Base-by-base conservation (phyloP, 2,888 invertebrate species). In the Alviniconcha strummeri region DNA sequence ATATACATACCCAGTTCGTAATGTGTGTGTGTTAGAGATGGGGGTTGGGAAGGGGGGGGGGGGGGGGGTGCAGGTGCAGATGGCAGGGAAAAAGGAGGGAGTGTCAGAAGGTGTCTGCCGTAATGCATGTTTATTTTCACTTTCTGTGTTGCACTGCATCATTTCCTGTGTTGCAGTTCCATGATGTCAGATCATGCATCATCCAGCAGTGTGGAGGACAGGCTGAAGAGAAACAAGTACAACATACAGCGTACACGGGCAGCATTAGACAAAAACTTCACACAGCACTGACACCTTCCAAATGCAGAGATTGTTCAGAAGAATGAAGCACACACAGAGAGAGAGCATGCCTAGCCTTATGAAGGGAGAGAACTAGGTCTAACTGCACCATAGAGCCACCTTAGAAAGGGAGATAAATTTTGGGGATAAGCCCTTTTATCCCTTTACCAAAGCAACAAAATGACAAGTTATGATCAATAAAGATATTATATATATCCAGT, bases 201-300 rank as follows among this genome's bases (percentile, higher is more conserved):
- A 88, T 95, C 95, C 54, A 96, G 96, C 83, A 96, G 96, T 13
- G 96, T 98, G 0, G 97, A 97, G 91, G 96, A 96, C 86, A 95
- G 98, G 88, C 96, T 98, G 80, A 97, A 96, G 91, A 96, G 98
- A 17, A 98, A 98, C 92, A 95, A 97, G 75, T 97, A 98, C 93
- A 97, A 97, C 90, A 97, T 98, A 88, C 98, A 98, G 93, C 95
- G 98, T 84, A 96, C 96, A 5, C 95, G 95, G 52, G 94, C 95
- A 55, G 96, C 97, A 80, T 97, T 98, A 97, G 96, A 97, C 89
- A 95, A 96, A 85, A 96, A 97, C 94, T 98, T 98, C 94, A 97
- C 97, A 0, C 90, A 90, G 80, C 89, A 87, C 84, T 90, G 67
- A 80, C 5, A 8, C 15, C 4, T 19, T 55, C n/a, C 1, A 5